Percentiles rank a stretch among this genome's conserved stretches.
Evolutionary conservation across 1,140 invertebrate species (phyloP).

Genomic region (Uloborus diversus): DNA sequence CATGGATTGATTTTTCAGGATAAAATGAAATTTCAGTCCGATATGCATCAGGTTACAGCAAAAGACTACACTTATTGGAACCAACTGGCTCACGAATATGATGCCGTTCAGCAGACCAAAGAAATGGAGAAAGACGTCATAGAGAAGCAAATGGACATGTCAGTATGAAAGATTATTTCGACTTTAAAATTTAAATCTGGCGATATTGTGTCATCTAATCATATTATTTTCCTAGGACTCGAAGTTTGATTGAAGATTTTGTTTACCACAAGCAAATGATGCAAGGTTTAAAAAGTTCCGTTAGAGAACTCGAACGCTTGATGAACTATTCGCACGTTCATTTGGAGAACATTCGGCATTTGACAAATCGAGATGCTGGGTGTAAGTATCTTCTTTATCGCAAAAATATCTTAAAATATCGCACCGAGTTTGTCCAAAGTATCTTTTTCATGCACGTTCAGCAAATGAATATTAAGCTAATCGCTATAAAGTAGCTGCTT

Average conservation of each 20-base stretch:
- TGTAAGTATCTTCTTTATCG: constrained; percentile 59
- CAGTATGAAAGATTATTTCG: neutral
- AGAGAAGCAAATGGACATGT: constrained; percentile 58
- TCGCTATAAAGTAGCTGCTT: too few relatives aligned
- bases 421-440: too few relatives aligned
- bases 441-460: too few relatives aligned
- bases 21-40: too few relatives aligned
- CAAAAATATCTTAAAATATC: too few relatives aligned
- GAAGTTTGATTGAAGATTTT: constrained; percentile 63
- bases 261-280: constrained; percentile 62
- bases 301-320: constrained; percentile 65
- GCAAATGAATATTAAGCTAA: too few relatives aligned
- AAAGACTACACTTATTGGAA: constrained; percentile 62
- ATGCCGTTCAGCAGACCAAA: constrained; percentile 44
- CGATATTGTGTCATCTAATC: neutral
- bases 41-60: too few relatives aligned
- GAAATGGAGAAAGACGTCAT: constrained; percentile 53
- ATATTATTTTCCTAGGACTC: constrained; percentile 56
- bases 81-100: constrained; percentile 60
- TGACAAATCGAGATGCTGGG: constrained; percentile 60
- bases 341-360: constrained; percentile 65
- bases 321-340: constrained; percentile 63
- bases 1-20: too few relatives aligned
- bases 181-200: neutral
- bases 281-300: constrained; percentile 63